Percentiles rank a stretch among this genome's conserved stretches.
Conservation (phyloP, 2,113 vertebrate genomes). For the Leucopsar rothschildi region DNA sequence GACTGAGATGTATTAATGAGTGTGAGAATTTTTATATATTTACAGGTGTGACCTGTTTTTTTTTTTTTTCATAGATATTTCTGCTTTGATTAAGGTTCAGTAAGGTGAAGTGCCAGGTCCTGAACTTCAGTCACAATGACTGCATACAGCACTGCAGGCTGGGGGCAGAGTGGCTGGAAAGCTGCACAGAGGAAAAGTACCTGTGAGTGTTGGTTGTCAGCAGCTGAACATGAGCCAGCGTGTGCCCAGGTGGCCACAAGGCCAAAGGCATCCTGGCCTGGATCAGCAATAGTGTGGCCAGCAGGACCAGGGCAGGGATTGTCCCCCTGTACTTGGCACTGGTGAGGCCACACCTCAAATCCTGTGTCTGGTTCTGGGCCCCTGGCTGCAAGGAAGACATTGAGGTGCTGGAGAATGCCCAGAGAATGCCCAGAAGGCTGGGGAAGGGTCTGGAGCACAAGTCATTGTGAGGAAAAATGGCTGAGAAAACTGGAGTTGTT, state of each 20-base stretch:
- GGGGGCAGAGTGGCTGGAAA: not conserved
- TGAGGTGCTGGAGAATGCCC: not conserved
- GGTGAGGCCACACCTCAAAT: not conserved
- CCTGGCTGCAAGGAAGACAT: fast-evolving
- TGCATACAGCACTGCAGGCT: not conserved
- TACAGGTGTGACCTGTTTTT: not conserved
- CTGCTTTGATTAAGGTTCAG: not conserved
- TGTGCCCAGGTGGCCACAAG: not conserved
- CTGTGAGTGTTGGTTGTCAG: fast-evolving
- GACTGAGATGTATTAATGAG: not conserved
- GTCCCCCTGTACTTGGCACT: not conserved
- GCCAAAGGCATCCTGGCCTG: not conserved
- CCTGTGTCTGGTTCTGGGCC: not conserved
- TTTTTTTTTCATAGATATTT: not conserved
- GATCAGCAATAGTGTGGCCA: not conserved
- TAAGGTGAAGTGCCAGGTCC: not conserved
- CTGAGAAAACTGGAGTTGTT: fast-evolving
- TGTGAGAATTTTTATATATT: not conserved
- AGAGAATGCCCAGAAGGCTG: not conserved
- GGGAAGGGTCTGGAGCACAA: not conserved
- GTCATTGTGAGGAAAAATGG: not conserved
- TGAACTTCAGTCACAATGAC: not conserved
- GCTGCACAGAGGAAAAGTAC: fast-evolving
- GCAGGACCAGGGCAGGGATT: not conserved
- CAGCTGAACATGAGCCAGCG: fast-evolving